phyloP scores from a whole-genome alignment of 2,888 invertebrate species.

The Drosophila mayaguana region DNA sequence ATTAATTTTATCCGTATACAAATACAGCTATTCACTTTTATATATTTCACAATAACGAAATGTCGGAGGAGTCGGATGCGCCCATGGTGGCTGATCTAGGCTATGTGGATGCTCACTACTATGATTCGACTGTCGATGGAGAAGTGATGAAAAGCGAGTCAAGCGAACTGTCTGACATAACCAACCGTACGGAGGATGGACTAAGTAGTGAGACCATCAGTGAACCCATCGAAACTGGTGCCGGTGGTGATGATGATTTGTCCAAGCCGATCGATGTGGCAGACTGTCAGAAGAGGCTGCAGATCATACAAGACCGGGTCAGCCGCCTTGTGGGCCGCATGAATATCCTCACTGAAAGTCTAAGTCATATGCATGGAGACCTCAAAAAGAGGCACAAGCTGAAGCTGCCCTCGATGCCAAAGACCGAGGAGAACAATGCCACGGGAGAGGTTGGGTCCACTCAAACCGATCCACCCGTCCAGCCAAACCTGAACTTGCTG shows the following conservation, averaged over 20 bases:
- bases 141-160: not conserved
- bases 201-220: not conserved
- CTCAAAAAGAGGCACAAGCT: conserved; percentile 1
- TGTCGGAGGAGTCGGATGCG: conserved; percentile 26
- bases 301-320: conserved; percentile 44
- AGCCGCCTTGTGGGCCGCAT: conserved; percentile 37
- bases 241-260: not conserved
- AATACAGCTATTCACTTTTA: not conserved
- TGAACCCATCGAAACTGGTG: not conserved
- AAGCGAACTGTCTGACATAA: not conserved
- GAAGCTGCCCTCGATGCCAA: not conserved
- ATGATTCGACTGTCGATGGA: conserved; percentile 15
- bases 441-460: conserved; percentile 14
- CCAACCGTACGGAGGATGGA: not conserved
- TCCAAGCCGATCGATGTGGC: not conserved
- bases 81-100: not conserved
- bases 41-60: conserved; percentile 29
- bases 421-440: not conserved
- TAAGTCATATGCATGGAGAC: conserved; percentile 9
- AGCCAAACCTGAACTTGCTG: conserved; percentile 24
- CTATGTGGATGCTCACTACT: conserved; percentile 10
- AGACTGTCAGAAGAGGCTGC: conserved; percentile 18
- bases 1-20: not conserved
- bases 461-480: conserved; percentile 26
- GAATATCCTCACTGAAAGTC: not conserved